A percentile compares a stretch with the other conserved stretches of the same genome.
Evolutionary conservation across 1,140 invertebrate species (phyloP).

Genomic region (Microvelia longipes): DNA sequence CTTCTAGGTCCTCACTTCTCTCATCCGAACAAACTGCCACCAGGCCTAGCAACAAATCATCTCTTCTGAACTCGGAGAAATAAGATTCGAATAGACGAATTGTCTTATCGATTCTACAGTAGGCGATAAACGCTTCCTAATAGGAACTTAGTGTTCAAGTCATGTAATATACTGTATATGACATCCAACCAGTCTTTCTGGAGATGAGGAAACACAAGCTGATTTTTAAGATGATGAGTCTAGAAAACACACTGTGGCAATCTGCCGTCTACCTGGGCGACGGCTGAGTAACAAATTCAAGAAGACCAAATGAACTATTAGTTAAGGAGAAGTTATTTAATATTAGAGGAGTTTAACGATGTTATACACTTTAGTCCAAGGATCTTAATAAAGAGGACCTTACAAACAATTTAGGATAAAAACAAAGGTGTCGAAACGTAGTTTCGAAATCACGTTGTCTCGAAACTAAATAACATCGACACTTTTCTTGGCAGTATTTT

Average conservation of each 20-base stretch:
- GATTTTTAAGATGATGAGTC: neutral
- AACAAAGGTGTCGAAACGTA: too few species aligned
- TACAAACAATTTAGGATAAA: too few species aligned
- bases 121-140: neutral
- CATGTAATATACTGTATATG: too few species aligned
- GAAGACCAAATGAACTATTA: too few species aligned
- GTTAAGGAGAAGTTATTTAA: too few species aligned
- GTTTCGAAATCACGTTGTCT: too few species aligned
- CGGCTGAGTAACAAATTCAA: neutral
- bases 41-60: conserved; percentile 13
- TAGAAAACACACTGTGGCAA: neutral
- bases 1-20: conserved; percentile 14
- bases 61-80: conserved; percentile 15
- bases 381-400: too few species aligned
- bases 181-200: too few species aligned
- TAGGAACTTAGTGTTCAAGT: neutral
- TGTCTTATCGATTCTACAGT: neutral
- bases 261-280: neutral
- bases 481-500: too few species aligned
- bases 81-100: neutral
- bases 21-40: conserved; percentile 8
- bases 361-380: too few species aligned
- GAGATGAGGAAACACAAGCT: neutral
- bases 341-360: too few species aligned
- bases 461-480: too few species aligned